Base-by-base conservation (phyloP, 2,888 invertebrate species). In the Coelinius sp. region DNA sequence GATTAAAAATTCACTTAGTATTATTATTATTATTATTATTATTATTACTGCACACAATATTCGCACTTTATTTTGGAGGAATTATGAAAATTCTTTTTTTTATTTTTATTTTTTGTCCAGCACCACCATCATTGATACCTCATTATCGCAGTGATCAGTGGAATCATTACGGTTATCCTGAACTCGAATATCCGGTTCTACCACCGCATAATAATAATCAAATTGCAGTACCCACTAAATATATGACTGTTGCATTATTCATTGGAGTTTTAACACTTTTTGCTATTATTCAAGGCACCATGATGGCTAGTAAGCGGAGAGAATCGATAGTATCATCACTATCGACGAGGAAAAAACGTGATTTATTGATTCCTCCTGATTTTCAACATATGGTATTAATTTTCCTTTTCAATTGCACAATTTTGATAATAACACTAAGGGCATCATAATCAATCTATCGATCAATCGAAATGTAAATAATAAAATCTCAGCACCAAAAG, bases 231-330 rank as follows among this genome's bases (percentile, higher is more conserved):
- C 79, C 84, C 0, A 75, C 86, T 10, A 88, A 85, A 71, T 86
- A 86, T 66, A 82, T 87, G 38, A 77, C 85, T 6, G 77, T 87
- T 71, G 86, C 86, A 66, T 84, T 87, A 64, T 88, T 88, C 70
- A 86, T 88, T 68, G 87, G 87, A 5, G 75, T 88, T 27, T 65
- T 87, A 5, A 77, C 87, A 22, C 84, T 88, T 2, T 86, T 88
- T 70, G 86, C 87, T 2, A 78, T 88, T 12, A 82, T 88, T 75
- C 86, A 87, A 70, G 87, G 86, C 68, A 84, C 86, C 2, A 80
- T 87, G 31, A 77, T 82, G 25, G 77, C 83, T 1, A 75, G 79
- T 1, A 87, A 83, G 62, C 79, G 83, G 4, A 86, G 85, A 62
- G 84, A 85, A 17, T 80, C 82, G 8, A 44, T 85, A 12, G 86